phyloP scores from a whole-genome alignment of 2,113 vertebrate genomes.

The Corythornis vintsioides region DNA sequence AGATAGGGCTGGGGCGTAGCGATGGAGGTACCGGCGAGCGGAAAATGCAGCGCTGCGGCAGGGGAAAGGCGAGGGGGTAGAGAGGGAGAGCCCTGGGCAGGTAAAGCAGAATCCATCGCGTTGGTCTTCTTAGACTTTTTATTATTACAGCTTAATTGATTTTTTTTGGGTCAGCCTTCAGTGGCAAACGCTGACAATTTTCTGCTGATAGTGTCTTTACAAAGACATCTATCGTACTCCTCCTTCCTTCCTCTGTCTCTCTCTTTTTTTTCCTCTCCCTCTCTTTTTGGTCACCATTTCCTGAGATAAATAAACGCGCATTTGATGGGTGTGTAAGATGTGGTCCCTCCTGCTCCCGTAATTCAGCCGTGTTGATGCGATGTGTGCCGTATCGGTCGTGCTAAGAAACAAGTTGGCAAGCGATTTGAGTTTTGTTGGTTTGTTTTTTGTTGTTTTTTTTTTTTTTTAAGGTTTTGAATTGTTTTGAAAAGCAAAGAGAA shows the following conservation, averaged over 20 bases:
- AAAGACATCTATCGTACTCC: background rate
- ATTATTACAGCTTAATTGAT: background rate
- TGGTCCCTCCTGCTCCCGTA: slow-evolving; percentile 6
- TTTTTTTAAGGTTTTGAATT: background rate
- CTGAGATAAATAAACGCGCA: background rate
- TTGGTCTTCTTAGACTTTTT: background rate
- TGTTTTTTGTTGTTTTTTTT: background rate
- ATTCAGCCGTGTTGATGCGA: background rate
- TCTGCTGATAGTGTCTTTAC: background rate
- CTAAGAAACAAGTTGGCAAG: background rate
- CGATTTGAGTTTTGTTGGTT: too few species aligned
- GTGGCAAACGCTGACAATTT: background rate
- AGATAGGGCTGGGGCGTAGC: background rate
- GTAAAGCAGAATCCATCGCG: background rate
- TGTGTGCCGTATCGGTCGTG: background rate
- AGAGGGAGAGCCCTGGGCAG: background rate
- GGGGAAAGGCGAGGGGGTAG: background rate
- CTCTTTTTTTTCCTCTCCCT: background rate
- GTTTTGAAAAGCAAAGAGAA: background rate
- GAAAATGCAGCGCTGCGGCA: background rate
- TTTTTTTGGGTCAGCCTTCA: background rate
- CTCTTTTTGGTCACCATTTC: background rate
- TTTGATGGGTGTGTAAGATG: background rate
- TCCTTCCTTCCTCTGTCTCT: background rate
- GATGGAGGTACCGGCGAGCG: background rate